Conservation (phyloP, 1,140 invertebrate species). For the Dufourea novaeangliae region DNA sequence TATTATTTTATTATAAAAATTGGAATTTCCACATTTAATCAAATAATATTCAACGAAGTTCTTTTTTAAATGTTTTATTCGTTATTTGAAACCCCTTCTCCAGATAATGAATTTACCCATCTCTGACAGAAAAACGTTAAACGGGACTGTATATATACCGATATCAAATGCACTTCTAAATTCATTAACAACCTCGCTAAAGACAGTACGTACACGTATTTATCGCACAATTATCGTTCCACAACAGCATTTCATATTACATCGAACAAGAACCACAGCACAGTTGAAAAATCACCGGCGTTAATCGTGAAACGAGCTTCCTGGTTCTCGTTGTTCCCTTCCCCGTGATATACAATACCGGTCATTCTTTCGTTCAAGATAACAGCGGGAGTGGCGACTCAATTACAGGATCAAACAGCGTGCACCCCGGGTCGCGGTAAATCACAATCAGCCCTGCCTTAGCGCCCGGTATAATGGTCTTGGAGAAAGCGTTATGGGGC, state of each 20-base stretch:
- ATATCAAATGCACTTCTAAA: too few relatives aligned
- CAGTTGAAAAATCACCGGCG: slow-evolving; percentile 19
- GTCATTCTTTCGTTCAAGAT: neutral
- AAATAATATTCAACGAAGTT: too few relatives aligned
- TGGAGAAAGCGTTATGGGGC: slow-evolving; percentile 57
- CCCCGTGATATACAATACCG: slow-evolving; percentile 6
- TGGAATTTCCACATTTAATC: too few relatives aligned
- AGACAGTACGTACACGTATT: too few relatives aligned
- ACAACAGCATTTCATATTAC: neutral
- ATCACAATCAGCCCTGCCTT: slow-evolving; percentile 68
- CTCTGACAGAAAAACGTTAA: too few relatives aligned
- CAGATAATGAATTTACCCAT: too few relatives aligned
- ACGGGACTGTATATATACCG: too few relatives aligned
- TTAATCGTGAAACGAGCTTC: slow-evolving; percentile 13
- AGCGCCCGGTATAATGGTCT: slow-evolving; percentile 42
- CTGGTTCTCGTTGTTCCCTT: slow-evolving; percentile 1
- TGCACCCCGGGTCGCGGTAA: slow-evolving; percentile 65
- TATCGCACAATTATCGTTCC: slow-evolving; percentile 8
- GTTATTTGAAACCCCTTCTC: too few relatives aligned
- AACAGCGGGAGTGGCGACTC: slow-evolving; percentile 54
- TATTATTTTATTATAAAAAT: too few relatives aligned
- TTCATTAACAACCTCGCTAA: too few relatives aligned
- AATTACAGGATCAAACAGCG: slow-evolving; percentile 75
- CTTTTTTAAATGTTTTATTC: too few relatives aligned
- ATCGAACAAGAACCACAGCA: neutral